Evolutionary conservation across 2,888 invertebrate species (phyloP).

Genomic region (Oxyteleia sp.): DNA sequence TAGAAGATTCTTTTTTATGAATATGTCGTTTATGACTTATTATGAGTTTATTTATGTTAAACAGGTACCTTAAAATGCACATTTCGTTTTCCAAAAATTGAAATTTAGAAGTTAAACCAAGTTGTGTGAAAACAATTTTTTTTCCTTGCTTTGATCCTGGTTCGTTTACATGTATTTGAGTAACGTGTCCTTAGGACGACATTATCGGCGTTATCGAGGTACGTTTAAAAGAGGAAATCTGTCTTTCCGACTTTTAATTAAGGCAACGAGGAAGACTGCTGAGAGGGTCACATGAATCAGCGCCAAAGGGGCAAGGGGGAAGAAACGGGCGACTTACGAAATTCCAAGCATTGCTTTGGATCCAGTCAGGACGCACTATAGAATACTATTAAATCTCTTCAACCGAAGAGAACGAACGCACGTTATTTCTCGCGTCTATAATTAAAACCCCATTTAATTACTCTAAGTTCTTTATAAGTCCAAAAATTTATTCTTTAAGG

Average conservation of each 20-base stretch:
- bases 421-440: conserved; percentile 60
- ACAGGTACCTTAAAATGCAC: too few relatives aligned
- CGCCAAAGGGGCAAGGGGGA: conserved; percentile 27
- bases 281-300: conserved; percentile 66
- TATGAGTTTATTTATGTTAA: too few relatives aligned
- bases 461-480: conserved; percentile 5
- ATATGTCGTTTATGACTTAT: too few relatives aligned
- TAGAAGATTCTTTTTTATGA: too few relatives aligned
- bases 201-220: conserved; percentile 69
- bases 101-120: too few relatives aligned
- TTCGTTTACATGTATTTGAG: conserved; percentile 43
- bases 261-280: conserved; percentile 64
- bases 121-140: not conserved
- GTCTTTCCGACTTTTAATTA: conserved; percentile 72
- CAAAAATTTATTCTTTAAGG: not conserved
- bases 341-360: conserved; percentile 80
- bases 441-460: conserved; percentile 69
- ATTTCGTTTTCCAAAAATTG: too few relatives aligned
- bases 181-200: conserved; percentile 40
- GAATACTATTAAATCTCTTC: conserved; percentile 84
- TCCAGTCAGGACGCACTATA: conserved; percentile 73
- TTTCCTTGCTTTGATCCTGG: not conserved
- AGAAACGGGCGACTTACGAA: conserved; percentile 73
- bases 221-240: conserved; percentile 65
- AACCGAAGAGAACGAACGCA: conserved; percentile 76